A percentile compares a stretch with the other conserved stretches of the same genome.
Conservation (phyloP, 1,140 invertebrate species). For the Bombus impatiens region DNA sequence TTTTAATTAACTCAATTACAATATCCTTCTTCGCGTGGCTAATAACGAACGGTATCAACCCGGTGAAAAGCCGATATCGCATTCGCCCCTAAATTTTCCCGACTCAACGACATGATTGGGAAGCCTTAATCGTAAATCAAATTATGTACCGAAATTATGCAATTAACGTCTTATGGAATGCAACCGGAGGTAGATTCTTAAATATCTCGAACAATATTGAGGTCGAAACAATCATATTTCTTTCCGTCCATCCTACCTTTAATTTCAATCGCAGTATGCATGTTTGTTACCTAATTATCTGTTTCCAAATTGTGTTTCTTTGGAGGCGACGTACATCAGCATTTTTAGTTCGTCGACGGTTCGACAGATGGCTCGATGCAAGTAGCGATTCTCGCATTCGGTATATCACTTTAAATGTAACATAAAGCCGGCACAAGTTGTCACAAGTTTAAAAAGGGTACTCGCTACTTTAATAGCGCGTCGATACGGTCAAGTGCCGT, state of each 20-base stretch:
- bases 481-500: constrained; percentile 57
- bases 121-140: background rate
- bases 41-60: background rate
- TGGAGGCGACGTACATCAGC: too few relatives aligned
- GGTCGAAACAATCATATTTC: too few relatives aligned
- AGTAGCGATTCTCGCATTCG: constrained; percentile 47
- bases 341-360: constrained; percentile 34
- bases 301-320: background rate
- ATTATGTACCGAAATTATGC: constrained; percentile 26
- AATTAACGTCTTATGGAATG: constrained; percentile 33
- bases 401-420: background rate
- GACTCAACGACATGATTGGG: background rate
- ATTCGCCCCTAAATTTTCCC: constrained; percentile 20
- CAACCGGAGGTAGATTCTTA: background rate
- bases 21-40: background rate
- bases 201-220: background rate
- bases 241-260: background rate
- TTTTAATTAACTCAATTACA: constrained; percentile 46
- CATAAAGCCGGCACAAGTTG: background rate
- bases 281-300: background rate
- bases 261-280: background rate
- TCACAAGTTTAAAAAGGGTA: constrained; percentile 81
- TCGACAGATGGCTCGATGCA: constrained; percentile 49
- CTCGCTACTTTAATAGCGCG: constrained; percentile 83
- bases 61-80: constrained; percentile 6